Conservation (phyloP, 2,113 vertebrate genomes). For the Tragelaphus strepsiceros region DNA sequence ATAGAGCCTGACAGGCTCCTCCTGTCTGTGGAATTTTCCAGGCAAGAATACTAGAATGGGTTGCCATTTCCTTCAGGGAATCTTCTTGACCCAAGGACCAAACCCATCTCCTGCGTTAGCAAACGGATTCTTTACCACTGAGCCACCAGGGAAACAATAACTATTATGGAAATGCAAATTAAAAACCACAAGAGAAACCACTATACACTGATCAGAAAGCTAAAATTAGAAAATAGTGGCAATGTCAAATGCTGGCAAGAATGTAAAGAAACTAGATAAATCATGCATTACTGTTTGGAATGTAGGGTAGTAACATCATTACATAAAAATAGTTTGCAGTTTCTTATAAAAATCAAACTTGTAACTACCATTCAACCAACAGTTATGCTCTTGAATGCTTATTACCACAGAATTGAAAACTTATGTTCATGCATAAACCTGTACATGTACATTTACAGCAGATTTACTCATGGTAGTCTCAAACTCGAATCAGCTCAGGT, state of each 20-base stretch:
- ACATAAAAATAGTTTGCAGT: neutral
- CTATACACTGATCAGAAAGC: neutral
- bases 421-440: neutral
- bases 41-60: neutral
- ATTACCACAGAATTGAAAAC: slow-evolving; percentile 20
- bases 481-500: neutral
- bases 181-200: neutral
- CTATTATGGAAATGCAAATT: neutral
- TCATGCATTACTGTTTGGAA: neutral
- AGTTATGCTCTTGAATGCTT: neutral
- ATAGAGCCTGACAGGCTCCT: neutral
- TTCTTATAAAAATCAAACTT: neutral
- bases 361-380: neutral
- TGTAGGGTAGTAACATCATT: neutral
- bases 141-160: neutral
- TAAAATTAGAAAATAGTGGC: neutral
- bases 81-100: neutral
- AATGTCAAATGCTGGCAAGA: neutral
- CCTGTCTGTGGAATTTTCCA: neutral
- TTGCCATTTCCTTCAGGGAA: neutral
- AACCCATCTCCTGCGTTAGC: neutral
- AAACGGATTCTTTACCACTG: neutral
- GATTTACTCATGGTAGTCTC: neutral
- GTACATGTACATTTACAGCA: neutral
- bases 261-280: neutral